Evolutionary conservation across 2,888 invertebrate genomes (phyloP).

Genomic region (Leistus spinibarbis): DNA sequence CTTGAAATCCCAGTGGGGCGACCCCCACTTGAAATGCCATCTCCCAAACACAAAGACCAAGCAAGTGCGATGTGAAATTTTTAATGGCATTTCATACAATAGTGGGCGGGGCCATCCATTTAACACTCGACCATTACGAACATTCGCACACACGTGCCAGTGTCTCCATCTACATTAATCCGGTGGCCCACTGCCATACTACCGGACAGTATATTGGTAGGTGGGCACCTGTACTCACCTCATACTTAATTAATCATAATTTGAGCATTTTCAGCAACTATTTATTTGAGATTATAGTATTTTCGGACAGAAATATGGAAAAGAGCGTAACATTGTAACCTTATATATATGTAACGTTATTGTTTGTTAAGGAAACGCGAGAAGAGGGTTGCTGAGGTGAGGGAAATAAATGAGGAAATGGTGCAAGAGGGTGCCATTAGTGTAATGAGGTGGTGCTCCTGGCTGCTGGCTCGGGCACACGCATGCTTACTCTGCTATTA

Average conservation of each 20-base stretch:
- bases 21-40: constrained; percentile 47
- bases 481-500: too few species aligned
- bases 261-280: too few species aligned
- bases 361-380: too few species aligned
- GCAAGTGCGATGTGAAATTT: constrained; percentile 52
- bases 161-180: neutral
- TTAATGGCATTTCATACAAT: constrained; percentile 53
- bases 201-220: constrained; percentile 42
- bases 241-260: neutral
- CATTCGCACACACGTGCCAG: neutral
- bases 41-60: constrained; percentile 50
- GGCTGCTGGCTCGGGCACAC: too few species aligned
- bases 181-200: neutral
- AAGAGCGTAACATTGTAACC: too few species aligned
- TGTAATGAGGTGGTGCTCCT: too few species aligned
- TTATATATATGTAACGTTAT: too few species aligned
- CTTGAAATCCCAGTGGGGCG: constrained; percentile 43
- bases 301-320: too few species aligned
- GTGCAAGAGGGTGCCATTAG: too few species aligned
- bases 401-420: too few species aligned
- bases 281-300: too few species aligned
- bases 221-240: constrained; percentile 40
- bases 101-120: constrained; percentile 46
- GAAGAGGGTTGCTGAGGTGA: too few species aligned
- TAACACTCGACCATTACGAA: constrained; percentile 41